phyloP scores from a whole-genome alignment of 2,797 vertebrate genomes.

The Dipus sagitta region DNA sequence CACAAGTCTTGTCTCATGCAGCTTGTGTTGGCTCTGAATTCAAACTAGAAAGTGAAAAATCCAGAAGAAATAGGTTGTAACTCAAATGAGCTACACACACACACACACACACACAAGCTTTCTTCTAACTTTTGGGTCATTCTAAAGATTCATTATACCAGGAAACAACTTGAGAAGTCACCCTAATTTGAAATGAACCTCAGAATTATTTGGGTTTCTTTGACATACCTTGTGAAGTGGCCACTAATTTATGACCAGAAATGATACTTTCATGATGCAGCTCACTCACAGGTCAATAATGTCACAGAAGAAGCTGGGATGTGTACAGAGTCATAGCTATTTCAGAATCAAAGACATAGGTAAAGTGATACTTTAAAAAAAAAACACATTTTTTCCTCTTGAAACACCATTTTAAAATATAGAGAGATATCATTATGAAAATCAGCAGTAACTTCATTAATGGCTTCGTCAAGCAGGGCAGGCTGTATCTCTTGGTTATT shows the following conservation, averaged over 20 bases:
- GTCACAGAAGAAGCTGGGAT: background rate
- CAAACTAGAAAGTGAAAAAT: conserved; percentile 10
- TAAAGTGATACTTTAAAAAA: background rate
- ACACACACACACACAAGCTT: no score
- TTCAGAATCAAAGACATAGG: background rate
- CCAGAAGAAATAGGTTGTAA: background rate
- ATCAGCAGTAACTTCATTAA: background rate
- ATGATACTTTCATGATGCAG: background rate
- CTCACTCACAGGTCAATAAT: background rate
- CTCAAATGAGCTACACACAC: background rate
- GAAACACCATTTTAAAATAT: conserved; percentile 48
- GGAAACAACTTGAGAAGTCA: background rate
- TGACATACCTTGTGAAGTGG: background rate
- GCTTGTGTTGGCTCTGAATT: background rate
- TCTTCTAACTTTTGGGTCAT: background rate
- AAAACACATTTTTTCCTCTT: conserved; percentile 7
- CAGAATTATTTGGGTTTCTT: background rate
- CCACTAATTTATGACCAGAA: background rate
- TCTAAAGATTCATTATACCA: background rate
- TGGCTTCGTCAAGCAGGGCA: background rate
- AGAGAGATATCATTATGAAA: background rate
- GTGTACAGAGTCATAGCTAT: background rate
- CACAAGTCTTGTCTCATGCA: background rate
- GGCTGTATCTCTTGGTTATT: background rate
- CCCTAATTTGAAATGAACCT: background rate